These are phyloP conservation scores for Cephalopterus ornatus DNA, from an alignment of 2,113 vertebrate genomes.

Conservation along the genomic window DNA sequence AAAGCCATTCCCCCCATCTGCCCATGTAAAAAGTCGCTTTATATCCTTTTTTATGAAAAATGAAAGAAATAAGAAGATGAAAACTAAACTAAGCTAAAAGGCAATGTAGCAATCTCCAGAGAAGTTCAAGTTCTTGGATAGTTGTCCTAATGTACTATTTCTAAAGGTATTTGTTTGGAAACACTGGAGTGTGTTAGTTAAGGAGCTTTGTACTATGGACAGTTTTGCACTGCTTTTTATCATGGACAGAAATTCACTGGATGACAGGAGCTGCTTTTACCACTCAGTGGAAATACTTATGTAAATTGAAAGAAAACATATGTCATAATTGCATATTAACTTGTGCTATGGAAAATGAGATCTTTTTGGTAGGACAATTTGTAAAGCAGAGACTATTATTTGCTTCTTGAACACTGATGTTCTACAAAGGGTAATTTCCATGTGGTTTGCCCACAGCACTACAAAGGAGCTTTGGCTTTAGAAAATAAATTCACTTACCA, in stretches of 20 bases:
- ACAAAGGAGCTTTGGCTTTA: neutral
- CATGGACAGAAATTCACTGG: neutral
- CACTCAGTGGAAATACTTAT: constrained; percentile 5
- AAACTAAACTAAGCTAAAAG: neutral
- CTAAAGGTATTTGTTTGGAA: neutral
- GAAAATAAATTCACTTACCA: neutral
- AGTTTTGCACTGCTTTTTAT: neutral
- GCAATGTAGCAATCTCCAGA: neutral
- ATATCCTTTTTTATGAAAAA: neutral
- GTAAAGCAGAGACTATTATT: neutral
- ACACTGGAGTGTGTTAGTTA: neutral
- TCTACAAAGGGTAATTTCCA: neutral
- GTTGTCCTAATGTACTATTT: neutral
- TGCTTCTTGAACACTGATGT: neutral
- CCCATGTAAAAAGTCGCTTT: neutral
- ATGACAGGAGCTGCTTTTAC: neutral
- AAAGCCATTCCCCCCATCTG: neutral
- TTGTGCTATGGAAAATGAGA: neutral
- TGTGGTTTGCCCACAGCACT: neutral
- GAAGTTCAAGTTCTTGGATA: neutral
- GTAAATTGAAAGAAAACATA: neutral
- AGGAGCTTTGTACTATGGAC: neutral
- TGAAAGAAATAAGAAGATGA: neutral
- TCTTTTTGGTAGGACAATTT: neutral
- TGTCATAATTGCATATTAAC: neutral